Evolutionary conservation across 1,140 invertebrate species (phyloP), one percentile per base, ranked within the genome.

Genomic region (Aphaenogaster floridana): DNA sequence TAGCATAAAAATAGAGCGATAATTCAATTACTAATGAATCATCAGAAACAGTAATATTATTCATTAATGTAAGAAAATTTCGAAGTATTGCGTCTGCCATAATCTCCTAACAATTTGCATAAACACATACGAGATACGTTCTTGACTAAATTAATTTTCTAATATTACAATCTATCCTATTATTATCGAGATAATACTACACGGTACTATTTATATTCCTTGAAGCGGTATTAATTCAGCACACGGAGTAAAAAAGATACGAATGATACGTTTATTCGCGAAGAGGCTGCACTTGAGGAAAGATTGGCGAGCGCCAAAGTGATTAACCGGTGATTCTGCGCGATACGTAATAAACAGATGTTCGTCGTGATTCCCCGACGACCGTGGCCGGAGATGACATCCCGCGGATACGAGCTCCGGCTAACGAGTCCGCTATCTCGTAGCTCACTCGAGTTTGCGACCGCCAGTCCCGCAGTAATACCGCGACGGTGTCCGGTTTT

Each of bases 391-490:
- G 59, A 50, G 78, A 80, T 39, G 48, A 81, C 64, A 45, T 63
- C 39, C 76, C 15, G 28, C 15, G 42, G 21, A 36, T 45, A 28
- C 50, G 52, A 81, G 66, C 5, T 5, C 21, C 15, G 17, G n/a
- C 5, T 71, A 72, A 83, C 64, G 52, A 83, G 79, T 28, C 66
- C 68, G 79, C 79, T 57, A 72, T 74, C 48, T 59, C 42, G 34
- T 36, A 28, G 68, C 42, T 74, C 80, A 17, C 66, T 69, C 63
- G 78, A 68, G 61, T 50, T 21, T 15, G n/a, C 57, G 57, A 15
- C 17, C 64, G 78, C 39, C 17, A 39, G 36, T 6, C 54, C 52
- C 11, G 28, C 52, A 15, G 48, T 45, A 36, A 68, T 61, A 61
- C 13, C 28, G 28, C 28, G 28, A 7, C 13, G 13, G 79, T 13